A percentile compares a stretch with the other conserved stretches of the same genome.
These are phyloP conservation scores for Diabrotica undecimpunctata DNA, from an alignment of 1,140 invertebrate species.

Conservation along the genomic window DNA sequence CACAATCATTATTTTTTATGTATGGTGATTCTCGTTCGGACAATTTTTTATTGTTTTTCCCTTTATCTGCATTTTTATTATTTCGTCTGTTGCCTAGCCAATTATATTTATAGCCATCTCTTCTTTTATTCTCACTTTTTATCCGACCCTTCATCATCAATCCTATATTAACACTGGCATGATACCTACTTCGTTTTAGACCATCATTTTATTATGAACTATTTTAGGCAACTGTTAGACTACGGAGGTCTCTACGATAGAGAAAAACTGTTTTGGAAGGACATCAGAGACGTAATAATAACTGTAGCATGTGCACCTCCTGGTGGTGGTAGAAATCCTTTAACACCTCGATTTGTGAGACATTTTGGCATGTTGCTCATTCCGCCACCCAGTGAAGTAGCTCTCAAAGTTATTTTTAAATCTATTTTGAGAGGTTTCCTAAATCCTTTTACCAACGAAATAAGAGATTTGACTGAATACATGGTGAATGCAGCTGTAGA, in stretches of 20 bases:
- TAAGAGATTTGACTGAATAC: constrained; percentile 63
- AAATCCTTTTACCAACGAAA: constrained; percentile 67
- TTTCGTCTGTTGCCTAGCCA: too few species aligned
- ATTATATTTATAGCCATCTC: too few species aligned
- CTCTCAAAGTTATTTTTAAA: constrained; percentile 79
- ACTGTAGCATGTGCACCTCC: constrained; percentile 81
- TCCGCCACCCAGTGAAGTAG: constrained; percentile 68
- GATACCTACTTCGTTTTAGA: too few species aligned
- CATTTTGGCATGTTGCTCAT: constrained; percentile 80
- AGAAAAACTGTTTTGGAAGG: constrained; percentile 83
- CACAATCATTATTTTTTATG: too few species aligned
- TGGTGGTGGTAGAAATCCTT: constrained; percentile 79
- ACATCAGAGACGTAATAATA: constrained; percentile 79
- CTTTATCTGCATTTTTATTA: too few species aligned
- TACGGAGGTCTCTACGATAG: constrained; percentile 81
- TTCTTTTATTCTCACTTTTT: too few species aligned
- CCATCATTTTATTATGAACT: background rate
- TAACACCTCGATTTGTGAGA: constrained; percentile 78
- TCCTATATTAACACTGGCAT: too few species aligned
- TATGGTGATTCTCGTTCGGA: too few species aligned
- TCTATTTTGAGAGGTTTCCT: constrained; percentile 74
- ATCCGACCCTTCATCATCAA: too few species aligned
- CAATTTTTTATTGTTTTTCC: too few species aligned
- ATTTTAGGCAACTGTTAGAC: constrained; percentile 73
- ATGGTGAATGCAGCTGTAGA: constrained; percentile 78